Evolutionary conservation across 2,113 vertebrate genomes (phyloP).

Genomic region (Procavia capensis): DNA sequence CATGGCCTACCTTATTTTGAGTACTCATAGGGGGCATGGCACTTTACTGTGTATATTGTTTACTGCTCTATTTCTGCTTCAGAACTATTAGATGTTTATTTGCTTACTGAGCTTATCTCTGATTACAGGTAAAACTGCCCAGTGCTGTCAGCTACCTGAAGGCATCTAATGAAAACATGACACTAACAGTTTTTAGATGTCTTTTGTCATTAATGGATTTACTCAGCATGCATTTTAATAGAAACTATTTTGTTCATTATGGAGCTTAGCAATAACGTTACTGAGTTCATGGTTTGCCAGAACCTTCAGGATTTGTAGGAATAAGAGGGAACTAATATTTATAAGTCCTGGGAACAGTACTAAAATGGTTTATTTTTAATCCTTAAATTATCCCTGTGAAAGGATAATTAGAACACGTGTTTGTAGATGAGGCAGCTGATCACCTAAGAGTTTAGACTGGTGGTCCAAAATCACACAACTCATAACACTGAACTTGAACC

Average conservation of each 20-base stretch:
- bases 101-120: constrained; percentile 38
- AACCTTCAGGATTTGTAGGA: not conserved
- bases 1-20: constrained; percentile 5
- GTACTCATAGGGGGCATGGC: not conserved
- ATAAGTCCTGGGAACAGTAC: not conserved
- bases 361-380: not conserved
- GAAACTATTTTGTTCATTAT: not conserved
- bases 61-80: constrained; percentile 53
- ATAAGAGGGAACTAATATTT: not conserved
- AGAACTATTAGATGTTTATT: not conserved
- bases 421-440: not conserved
- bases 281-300: not conserved
- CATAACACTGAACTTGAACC: not conserved
- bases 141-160: not conserved
- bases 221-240: not conserved
- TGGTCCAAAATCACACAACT: not conserved
- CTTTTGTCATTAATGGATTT: constrained; percentile 18
- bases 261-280: not conserved
- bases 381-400: not conserved
- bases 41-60: constrained; percentile 33
- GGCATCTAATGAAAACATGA: constrained; percentile 34
- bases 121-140: constrained; percentile 1
- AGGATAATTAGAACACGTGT: not conserved
- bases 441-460: not conserved
- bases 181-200: not conserved